Evolutionary conservation across 2,797 vertebrate species (phyloP).

Genomic region (Macropus fuliginosus): DNA sequence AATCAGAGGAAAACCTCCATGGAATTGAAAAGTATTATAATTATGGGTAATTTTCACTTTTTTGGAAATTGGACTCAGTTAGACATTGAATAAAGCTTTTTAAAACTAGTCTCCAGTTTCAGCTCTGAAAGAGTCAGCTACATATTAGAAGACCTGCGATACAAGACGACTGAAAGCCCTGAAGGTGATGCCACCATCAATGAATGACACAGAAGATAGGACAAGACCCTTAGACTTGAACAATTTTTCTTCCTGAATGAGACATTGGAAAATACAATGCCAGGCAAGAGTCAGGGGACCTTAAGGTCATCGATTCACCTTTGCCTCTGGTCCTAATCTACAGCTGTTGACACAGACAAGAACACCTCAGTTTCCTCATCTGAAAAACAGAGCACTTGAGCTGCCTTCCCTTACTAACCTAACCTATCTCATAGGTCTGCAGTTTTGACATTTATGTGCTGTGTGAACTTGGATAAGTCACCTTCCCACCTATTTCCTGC

Average conservation of each 20-base stretch:
- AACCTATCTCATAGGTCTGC: background rate
- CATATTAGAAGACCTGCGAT: background rate
- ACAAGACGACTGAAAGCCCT: background rate
- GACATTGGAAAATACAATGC: background rate
- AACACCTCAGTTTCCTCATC: background rate
- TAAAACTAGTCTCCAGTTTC: constrained; percentile 45
- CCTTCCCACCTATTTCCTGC: background rate
- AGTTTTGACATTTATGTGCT: background rate
- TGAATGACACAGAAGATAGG: background rate
- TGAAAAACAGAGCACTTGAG: background rate
- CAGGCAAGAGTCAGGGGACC: background rate
- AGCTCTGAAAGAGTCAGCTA: constrained; percentile 4
- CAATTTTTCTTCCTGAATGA: background rate
- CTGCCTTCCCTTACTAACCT: background rate
- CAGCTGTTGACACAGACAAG: background rate
- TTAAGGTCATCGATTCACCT: background rate
- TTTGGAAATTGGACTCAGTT: constrained; percentile 72
- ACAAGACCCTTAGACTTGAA: background rate
- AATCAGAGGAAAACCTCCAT: constrained; percentile 45
- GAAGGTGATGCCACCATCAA: background rate
- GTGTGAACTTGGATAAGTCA: background rate
- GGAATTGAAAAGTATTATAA: constrained; percentile 65
- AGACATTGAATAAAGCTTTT: constrained; percentile 44
- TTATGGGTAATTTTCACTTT: constrained; percentile 75
- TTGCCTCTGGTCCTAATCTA: background rate